These are phyloP conservation scores for Eurystomus glaucurus DNA, from an alignment of 2,797 vertebrate genomes.

Conservation along the genomic window DNA sequence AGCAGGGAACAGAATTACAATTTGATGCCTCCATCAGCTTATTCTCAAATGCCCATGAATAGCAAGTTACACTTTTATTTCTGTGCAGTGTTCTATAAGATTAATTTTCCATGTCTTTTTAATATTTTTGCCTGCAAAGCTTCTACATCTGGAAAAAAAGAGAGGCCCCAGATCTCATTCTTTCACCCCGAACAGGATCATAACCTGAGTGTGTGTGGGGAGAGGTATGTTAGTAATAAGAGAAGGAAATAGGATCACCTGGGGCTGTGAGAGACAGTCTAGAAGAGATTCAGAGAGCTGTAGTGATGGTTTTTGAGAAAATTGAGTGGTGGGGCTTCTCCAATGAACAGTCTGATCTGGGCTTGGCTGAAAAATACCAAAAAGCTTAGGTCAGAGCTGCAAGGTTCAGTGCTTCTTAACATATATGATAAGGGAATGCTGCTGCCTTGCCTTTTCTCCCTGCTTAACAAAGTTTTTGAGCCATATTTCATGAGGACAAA, in stretches of 20 bases:
- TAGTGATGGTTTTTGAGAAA: slow-evolving; percentile 48
- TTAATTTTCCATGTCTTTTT: slow-evolving; percentile 14
- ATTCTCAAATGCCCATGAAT: slow-evolving; percentile 51
- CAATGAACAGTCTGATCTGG: slow-evolving; percentile 44
- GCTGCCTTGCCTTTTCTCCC: not conserved
- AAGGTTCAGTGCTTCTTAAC: slow-evolving; percentile 62
- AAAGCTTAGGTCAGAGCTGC: slow-evolving; percentile 70
- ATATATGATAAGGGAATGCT: not conserved
- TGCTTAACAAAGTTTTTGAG: slow-evolving; percentile 34
- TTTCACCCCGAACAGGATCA: slow-evolving; percentile 7
- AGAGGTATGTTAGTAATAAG: slow-evolving; percentile 28
- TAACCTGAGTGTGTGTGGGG: not conserved
- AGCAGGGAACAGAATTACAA: slow-evolving; percentile 14
- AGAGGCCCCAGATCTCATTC: not conserved
- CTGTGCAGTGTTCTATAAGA: not conserved
- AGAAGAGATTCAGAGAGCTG: slow-evolving; percentile 46
- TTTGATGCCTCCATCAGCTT: slow-evolving; percentile 50
- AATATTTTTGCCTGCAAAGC: not conserved
- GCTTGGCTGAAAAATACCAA: slow-evolving; percentile 67
- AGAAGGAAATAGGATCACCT: slow-evolving; percentile 50
- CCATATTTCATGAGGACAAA: slow-evolving; percentile 5
- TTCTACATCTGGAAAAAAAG: slow-evolving; percentile 48
- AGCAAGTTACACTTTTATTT: slow-evolving; percentile 24
- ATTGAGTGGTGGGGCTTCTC: slow-evolving; percentile 14
- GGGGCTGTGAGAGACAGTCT: slow-evolving; percentile 26